These are phyloP conservation scores for Orthosia incerta DNA, from an alignment of 2,888 invertebrate species.

Conservation along the genomic window DNA sequence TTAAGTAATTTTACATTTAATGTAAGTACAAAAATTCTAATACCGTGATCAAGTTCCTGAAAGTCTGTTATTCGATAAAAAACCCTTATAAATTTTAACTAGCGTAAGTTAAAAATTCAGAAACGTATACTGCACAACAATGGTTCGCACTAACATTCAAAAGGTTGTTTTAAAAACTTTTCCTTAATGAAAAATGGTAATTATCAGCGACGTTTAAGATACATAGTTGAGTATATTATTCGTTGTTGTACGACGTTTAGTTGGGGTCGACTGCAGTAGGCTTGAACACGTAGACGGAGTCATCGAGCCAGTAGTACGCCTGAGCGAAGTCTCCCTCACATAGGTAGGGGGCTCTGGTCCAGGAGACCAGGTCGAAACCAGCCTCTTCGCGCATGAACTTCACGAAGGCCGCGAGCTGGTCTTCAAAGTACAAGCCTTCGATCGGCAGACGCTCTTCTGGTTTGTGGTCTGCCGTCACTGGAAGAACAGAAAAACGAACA, in stretches of 20 bases:
- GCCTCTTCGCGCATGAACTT: conserved; percentile 91
- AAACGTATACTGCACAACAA: conserved; percentile 44
- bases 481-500: not conserved
- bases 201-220: conserved; percentile 7
- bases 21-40: conserved; percentile 61
- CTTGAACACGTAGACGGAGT: conserved; percentile 96
- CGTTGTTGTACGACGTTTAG: conserved; percentile 48
- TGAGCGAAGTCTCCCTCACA: conserved; percentile 99
- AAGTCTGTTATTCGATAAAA: conserved; percentile 54
- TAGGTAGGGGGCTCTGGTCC: conserved; percentile 98
- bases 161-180: conserved; percentile 41
- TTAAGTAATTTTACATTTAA: conserved; percentile 46
- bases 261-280: conserved; percentile 63
- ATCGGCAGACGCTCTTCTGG: conserved; percentile 93
- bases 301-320: conserved; percentile 97
- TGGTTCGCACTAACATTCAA: conserved; percentile 23
- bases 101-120: conserved; percentile 33
- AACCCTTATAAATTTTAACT: conserved; percentile 29
- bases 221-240: conserved; percentile 42
- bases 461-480: conserved; percentile 93
- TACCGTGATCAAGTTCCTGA: conserved; percentile 56
- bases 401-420: conserved; percentile 95
- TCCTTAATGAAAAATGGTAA: conserved; percentile 29
- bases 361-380: conserved; percentile 95
- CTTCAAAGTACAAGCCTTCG: conserved; percentile 93